Evolutionary conservation across 2,888 invertebrate species (phyloP).

Genomic region (Pseudanteris insignis): DNA sequence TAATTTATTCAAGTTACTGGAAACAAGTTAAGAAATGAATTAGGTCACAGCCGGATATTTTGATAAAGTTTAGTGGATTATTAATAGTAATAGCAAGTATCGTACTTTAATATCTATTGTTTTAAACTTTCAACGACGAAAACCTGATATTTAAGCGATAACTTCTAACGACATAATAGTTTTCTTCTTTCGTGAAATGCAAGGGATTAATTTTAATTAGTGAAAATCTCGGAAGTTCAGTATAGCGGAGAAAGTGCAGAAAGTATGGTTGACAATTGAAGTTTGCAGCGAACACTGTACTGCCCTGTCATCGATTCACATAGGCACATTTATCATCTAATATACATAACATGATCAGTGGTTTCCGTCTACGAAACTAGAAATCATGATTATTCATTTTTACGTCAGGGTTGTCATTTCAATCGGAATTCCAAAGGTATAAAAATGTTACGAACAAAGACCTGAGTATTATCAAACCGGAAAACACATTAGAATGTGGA

Average conservation of each 20-base stretch:
- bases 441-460: neutral
- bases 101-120: constrained; percentile 11
- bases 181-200: constrained; percentile 13
- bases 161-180: constrained; percentile 11
- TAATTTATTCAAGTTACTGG: too few species aligned
- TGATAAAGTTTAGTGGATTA: too few species aligned
- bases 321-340: constrained; percentile 37
- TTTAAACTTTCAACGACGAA: constrained; percentile 8
- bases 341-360: constrained; percentile 29
- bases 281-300: constrained; percentile 27
- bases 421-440: neutral
- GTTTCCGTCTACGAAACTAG: constrained; percentile 19
- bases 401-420: neutral
- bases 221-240: constrained; percentile 36
- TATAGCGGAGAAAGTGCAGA: constrained; percentile 39
- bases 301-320: constrained; percentile 27
- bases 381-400: neutral
- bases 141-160: constrained; percentile 17
- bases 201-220: constrained; percentile 41
- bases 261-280: constrained; percentile 33
- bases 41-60: too few species aligned
- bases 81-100: constrained; percentile 20
- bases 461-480: too few species aligned
- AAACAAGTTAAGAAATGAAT: too few species aligned
- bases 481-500: too few species aligned